Percentiles rank a stretch among this genome's conserved stretches.
Conservation (phyloP, 2,888 invertebrate species). For the Psylliodes chrysocephalus region DNA sequence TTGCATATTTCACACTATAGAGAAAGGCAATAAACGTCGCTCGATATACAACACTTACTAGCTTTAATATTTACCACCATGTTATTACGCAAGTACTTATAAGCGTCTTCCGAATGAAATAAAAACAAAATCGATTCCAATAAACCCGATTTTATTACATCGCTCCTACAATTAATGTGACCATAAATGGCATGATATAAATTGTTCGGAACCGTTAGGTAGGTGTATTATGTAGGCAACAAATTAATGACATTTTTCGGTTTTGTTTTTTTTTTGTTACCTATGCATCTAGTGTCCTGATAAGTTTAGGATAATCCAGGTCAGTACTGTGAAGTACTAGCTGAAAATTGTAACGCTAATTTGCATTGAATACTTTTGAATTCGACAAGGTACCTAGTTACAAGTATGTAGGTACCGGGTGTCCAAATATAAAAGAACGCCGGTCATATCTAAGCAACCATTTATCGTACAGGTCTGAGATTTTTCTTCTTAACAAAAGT, state of each 20-base stretch:
- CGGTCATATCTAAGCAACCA: too few species aligned
- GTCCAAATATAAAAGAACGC: too few species aligned
- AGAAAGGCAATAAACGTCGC: constrained; percentile 11
- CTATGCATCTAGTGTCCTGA: neutral
- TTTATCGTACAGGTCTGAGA: too few species aligned
- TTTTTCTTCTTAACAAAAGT: too few species aligned
- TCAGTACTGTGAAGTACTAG: neutral
- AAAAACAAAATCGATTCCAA: constrained; percentile 33
- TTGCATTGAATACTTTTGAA: too few species aligned
- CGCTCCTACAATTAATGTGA: constrained; percentile 38
- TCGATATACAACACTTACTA: constrained; percentile 2
- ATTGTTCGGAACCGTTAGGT: constrained; percentile 39
- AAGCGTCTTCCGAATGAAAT: constrained; percentile 28
- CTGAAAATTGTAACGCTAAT: neutral
- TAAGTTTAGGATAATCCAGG: too few species aligned
- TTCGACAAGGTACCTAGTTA: too few species aligned
- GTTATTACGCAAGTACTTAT: constrained; percentile 26
- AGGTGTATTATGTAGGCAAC: constrained; percentile 34
- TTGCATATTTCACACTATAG: neutral
- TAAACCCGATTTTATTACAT: constrained; percentile 40
- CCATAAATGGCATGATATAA: constrained; percentile 42
- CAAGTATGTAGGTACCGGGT: too few species aligned
- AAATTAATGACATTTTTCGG: constrained; percentile 41
- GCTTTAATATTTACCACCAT: constrained; percentile 21
- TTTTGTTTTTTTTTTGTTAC: constrained; percentile 34